phyloP scores from a whole-genome alignment of 2,113 vertebrate species.

The Vulpes ferrilata region DNA sequence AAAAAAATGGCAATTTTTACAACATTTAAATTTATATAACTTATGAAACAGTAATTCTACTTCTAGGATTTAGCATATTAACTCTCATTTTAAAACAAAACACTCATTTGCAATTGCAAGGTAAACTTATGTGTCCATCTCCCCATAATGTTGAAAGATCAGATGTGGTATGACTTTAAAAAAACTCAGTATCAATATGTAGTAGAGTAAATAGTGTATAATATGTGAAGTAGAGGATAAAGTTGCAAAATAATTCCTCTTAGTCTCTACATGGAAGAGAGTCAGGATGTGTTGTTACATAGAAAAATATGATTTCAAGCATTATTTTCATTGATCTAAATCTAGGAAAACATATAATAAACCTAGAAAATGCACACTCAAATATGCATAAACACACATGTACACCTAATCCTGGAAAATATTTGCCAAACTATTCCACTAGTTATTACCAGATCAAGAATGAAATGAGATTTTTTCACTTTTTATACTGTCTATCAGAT shows the following conservation, averaged over 20 bases:
- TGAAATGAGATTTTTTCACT: not conserved
- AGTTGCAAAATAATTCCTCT: not conserved
- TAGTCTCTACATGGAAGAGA: not conserved
- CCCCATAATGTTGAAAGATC: not conserved
- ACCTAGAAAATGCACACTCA: not conserved
- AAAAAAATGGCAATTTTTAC: not conserved
- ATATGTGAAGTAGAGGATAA: not conserved
- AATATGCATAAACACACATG: not conserved
- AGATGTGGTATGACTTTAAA: not conserved
- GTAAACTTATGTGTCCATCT: not conserved
- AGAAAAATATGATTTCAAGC: not conserved
- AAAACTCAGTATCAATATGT: not conserved
- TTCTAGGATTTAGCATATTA: not conserved
- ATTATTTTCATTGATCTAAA: not conserved
- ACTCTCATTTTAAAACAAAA: not conserved
- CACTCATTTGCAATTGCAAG: not conserved
- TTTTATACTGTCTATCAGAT: not conserved
- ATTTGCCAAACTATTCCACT: not conserved
- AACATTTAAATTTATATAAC: not conserved
- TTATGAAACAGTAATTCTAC: not conserved
- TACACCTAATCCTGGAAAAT: not conserved
- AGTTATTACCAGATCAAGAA: not conserved
- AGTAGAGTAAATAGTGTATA: not conserved
- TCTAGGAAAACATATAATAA: not conserved
- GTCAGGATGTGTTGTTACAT: not conserved